Evolutionary conservation across 2,888 invertebrate species (phyloP).

Genomic region (Lottia gigantea): DNA sequence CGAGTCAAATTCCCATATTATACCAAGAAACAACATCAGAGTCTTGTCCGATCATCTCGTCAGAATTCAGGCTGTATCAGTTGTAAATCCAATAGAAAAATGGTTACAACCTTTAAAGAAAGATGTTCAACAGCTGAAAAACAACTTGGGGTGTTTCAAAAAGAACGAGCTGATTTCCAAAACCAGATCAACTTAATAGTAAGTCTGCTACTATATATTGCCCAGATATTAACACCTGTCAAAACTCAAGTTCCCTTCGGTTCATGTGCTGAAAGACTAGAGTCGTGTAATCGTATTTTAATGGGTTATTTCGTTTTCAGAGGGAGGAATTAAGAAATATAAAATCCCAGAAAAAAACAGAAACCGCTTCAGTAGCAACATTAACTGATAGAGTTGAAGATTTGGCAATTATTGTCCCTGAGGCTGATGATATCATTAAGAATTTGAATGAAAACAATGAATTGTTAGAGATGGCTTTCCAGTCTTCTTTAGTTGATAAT

Average conservation of each 20-base stretch:
- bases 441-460: neutral
- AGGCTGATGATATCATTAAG: neutral
- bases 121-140: neutral
- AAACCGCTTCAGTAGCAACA: neutral
- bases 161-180: neutral
- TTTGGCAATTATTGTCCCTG: neutral
- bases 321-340: neutral
- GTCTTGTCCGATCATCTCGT: neutral
- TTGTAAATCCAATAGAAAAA: neutral
- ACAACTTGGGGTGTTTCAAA: neutral
- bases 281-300: too few relatives aligned
- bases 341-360: neutral
- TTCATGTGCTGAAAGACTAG: too few relatives aligned
- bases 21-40: too few relatives aligned
- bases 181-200: neutral
- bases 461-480: constrained; percentile 2
- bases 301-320: neutral
- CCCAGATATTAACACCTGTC: too few relatives aligned
- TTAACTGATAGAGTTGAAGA: neutral
- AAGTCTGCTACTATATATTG: too few relatives aligned
- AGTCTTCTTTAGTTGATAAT: neutral
- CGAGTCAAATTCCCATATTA: too few relatives aligned
- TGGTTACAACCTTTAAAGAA: neutral
- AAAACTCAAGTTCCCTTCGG: too few relatives aligned
- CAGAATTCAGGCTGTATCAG: neutral